Conservation (phyloP, 2,888 invertebrate genomes). For the Lithophane socia region DNA sequence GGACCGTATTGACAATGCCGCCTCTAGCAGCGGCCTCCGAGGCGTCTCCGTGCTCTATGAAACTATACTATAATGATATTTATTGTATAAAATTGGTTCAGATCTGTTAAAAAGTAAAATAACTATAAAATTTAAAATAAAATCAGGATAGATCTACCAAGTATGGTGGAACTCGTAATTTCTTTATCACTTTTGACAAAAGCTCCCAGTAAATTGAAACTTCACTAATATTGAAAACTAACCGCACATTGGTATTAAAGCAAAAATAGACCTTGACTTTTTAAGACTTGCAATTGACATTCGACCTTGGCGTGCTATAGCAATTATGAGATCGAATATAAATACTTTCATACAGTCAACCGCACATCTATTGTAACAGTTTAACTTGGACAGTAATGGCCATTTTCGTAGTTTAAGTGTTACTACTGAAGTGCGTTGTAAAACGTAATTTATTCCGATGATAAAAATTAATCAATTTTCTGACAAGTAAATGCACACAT, state of each 20-base stretch:
- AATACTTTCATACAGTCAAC: background rate
- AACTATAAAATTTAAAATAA: background rate
- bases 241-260: background rate
- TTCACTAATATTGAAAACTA: background rate
- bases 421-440: background rate
- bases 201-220: background rate
- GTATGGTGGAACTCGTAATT: background rate
- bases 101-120: conserved; percentile 30
- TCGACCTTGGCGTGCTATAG: background rate
- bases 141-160: conserved; percentile 14
- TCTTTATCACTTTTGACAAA: background rate
- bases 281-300: background rate
- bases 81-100: conserved; percentile 37
- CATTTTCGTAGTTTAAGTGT: background rate
- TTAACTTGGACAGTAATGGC: background rate
- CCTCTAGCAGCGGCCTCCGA: background rate
- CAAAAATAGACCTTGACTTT: background rate
- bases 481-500: conserved; percentile 12
- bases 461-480: background rate
- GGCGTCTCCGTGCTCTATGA: background rate
- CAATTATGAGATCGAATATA: background rate
- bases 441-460: background rate
- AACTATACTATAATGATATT: conserved; percentile 29
- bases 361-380: background rate
- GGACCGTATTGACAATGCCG: background rate